These are phyloP conservation scores for Siderastrea siderea DNA, from an alignment of 92 coral and sea anemone species.

Conservation along the genomic window DNA sequence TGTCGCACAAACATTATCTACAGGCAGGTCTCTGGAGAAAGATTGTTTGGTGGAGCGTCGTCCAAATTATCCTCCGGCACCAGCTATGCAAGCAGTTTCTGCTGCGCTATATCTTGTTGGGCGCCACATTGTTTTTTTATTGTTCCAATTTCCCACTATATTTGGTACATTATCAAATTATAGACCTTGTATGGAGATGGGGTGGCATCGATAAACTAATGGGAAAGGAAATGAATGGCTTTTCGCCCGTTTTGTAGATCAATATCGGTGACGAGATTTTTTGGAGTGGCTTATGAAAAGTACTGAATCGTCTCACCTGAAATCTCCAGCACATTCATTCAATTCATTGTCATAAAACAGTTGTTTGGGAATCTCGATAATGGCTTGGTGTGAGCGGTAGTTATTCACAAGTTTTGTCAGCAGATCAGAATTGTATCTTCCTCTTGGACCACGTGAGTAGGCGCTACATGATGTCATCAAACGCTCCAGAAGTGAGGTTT, in stretches of 20 bases:
- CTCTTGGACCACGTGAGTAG: conserved; percentile 51
- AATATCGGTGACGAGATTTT: too few relatives aligned
- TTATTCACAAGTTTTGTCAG: conserved; percentile 88
- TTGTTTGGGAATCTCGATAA: conserved; percentile 83
- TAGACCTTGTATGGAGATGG: too few relatives aligned
- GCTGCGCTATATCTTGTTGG: too few relatives aligned
- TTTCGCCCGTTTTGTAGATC: too few relatives aligned
- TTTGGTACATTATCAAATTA: too few relatives aligned
- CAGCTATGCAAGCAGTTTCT: too few relatives aligned
- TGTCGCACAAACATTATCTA: neutral
- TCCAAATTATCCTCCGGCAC: too few relatives aligned
- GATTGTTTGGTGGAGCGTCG: neutral
- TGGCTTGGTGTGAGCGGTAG: conserved; percentile 86
- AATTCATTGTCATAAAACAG: conserved; percentile 81
- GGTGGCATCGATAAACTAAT: too few relatives aligned
- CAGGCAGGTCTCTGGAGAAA: neutral
- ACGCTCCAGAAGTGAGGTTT: conserved; percentile 76
- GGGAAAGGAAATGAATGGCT: too few relatives aligned
- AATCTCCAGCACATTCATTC: conserved; percentile 48
- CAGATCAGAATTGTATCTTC: conserved; percentile 57
- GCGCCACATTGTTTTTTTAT: too few relatives aligned
- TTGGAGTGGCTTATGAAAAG: too few relatives aligned
- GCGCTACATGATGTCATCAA: conserved; percentile 69
- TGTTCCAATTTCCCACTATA: too few relatives aligned
- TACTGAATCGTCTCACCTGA: neutral